These are phyloP conservation scores for Oostethus manadensis DNA, from an alignment of 2,113 vertebrate species.

Conservation along the genomic window DNA sequence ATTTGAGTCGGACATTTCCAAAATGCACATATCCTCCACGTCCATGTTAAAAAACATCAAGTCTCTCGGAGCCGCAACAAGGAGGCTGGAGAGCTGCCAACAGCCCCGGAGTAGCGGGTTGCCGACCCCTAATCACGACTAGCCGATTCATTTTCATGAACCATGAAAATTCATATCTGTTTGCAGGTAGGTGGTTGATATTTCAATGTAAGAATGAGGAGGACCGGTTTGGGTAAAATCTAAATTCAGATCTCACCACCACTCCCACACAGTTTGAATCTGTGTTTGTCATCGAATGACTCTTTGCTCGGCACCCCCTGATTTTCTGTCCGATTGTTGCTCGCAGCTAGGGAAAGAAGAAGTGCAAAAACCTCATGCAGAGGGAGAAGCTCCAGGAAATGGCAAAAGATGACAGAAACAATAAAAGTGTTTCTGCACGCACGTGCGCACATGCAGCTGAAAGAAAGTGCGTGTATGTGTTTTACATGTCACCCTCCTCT, in stretches of 20 bases:
- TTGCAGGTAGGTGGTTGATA: slow-evolving; percentile 10
- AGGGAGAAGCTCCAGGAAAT: slow-evolving; percentile 53
- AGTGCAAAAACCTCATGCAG: slow-evolving; percentile 57
- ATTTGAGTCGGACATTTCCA: no score
- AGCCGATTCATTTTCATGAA: neutral
- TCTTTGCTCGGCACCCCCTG: slow-evolving; percentile 50
- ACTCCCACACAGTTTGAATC: slow-evolving; percentile 50
- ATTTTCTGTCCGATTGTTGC: slow-evolving; percentile 57
- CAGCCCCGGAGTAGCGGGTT: no score
- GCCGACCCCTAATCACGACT: no score
- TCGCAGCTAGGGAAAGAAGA: slow-evolving; percentile 44
- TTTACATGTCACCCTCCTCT: slow-evolving; percentile 18
- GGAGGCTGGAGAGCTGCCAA: no score
- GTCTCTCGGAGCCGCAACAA: no score
- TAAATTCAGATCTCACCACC: slow-evolving; percentile 42
- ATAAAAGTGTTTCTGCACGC: slow-evolving; percentile 24
- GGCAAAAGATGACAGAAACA: slow-evolving; percentile 51
- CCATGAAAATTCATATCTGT: neutral
- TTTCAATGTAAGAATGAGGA: slow-evolving; percentile 37
- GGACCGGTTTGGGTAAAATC: slow-evolving; percentile 32
- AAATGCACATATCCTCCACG: no score
- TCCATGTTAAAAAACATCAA: no score
- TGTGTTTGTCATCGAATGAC: slow-evolving; percentile 30
- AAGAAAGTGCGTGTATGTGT: slow-evolving; percentile 11
- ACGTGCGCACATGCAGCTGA: neutral